Base-by-base conservation (phyloP, 1,140 invertebrate species). In the Stegodyphus mimosarum region DNA sequence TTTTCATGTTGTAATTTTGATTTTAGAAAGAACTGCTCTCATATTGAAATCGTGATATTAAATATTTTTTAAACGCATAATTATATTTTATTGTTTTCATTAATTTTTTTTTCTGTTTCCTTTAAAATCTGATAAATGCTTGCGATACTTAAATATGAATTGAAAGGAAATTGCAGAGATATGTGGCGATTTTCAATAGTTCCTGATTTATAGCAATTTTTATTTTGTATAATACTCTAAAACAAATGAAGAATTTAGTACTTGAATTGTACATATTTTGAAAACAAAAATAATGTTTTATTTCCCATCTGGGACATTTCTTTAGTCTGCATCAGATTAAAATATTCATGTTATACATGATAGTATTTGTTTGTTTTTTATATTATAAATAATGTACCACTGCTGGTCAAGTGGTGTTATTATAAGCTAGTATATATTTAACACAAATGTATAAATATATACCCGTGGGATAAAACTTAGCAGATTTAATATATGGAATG, bases 271-370 rank as follows among this genome's bases (percentile, higher is more conserved):
- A 13, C n/a, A 63, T 48, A 18, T 69, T 69, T 60, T 9, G 55
- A 60, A 60, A 60, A 69, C 17, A 13, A 69, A 69, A n/a, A 69
- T 69, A 9, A 7, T 48, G 66, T 69, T 17, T 69, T 69, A 69
- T 52, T 69, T 7, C 67, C 83, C 49, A 9, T 13, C 63, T 52
- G 74, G 75, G 83, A 85, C 17, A 70, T 84, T 84, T 72, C 72
- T 69, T 84, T 84, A 70, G 83, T 85, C 83, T 85, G 83, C 73
- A 85, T 85, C 83, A 85, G 83, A 85, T 85, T 77, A 60, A 70
- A 77, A 17, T 71, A 71, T 85, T 85, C 83, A 85, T 85, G 83
- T 85, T 85, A 85, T 85, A 85, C 83, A 85, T 85, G 83, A 85
- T 69, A 51, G 52, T 15, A 66, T 52, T 67, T 7, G n/a, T 71